phyloP scores from a whole-genome alignment of 2,888 invertebrate genomes.

The Apodemia zela region DNA sequence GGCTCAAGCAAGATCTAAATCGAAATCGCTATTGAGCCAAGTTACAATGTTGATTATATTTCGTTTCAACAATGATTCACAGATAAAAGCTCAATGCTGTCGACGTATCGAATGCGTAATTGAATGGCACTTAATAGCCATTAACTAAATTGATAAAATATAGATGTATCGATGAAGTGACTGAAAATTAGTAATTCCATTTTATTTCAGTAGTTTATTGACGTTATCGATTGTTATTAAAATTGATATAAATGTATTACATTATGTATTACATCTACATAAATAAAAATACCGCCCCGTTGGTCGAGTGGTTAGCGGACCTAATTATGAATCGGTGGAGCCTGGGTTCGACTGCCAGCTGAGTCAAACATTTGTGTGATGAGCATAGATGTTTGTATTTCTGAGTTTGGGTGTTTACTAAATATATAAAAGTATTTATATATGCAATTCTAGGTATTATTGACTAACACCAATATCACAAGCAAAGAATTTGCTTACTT shows the following conservation, averaged over 20 bases:
- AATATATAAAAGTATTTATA: too few relatives aligned
- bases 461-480: too few relatives aligned
- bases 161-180: background rate
- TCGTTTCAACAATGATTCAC: slow-evolving; percentile 19
- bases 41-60: slow-evolving; percentile 14
- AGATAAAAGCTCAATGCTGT: slow-evolving; percentile 5
- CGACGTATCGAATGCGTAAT: background rate
- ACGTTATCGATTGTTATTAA: background rate
- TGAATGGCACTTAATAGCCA: slow-evolving; percentile 1
- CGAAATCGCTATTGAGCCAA: slow-evolving; percentile 16
- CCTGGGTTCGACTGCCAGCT: too few relatives aligned
- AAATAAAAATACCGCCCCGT: too few relatives aligned
- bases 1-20: slow-evolving; percentile 15
- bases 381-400: too few relatives aligned
- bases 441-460: too few relatives aligned
- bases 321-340: too few relatives aligned
- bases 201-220: background rate
- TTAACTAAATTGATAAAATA: slow-evolving; percentile 14
- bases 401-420: too few relatives aligned
- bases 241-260: background rate
- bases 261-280: background rate
- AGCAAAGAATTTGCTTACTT: too few relatives aligned
- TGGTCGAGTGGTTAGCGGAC: too few relatives aligned
- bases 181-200: background rate
- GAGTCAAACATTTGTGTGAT: too few relatives aligned